Evolutionary conservation across 2,113 vertebrate species (phyloP).

Genomic region (Zosterops lateralis): DNA sequence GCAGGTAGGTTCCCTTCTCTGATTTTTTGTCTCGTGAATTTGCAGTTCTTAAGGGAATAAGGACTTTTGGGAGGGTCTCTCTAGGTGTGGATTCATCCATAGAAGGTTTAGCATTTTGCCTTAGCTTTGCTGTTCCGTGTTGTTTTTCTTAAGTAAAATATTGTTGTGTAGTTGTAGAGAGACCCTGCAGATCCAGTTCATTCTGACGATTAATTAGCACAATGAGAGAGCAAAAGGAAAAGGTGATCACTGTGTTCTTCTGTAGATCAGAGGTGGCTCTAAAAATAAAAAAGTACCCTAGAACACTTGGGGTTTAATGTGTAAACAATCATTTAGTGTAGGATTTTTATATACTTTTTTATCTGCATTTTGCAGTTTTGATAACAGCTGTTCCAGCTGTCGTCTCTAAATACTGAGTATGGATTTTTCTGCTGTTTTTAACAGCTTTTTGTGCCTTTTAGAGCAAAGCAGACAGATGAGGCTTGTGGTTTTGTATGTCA

Average conservation of each 20-base stretch:
- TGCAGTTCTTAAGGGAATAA: not conserved
- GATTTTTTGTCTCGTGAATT: not conserved
- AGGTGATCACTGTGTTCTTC: not conserved
- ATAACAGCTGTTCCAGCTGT: not conserved
- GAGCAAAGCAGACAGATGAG: not conserved
- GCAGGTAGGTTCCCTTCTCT: conserved; percentile 75
- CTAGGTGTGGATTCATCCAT: not conserved
- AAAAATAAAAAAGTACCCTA: not conserved
- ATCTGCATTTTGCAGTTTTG: not conserved
- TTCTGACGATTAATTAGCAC: not conserved
- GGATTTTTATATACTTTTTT: not conserved
- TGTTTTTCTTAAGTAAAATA: not conserved
- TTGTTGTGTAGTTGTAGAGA: not conserved
- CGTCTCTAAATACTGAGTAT: not conserved
- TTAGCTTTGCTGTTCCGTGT: not conserved
- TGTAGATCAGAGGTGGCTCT: not conserved
- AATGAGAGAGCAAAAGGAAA: not conserved
- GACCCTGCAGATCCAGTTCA: not conserved
- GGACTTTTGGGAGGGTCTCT: not conserved
- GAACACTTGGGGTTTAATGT: not conserved
- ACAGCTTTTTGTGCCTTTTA: conserved; percentile 21
- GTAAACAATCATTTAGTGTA: not conserved
- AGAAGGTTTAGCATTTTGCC: not conserved
- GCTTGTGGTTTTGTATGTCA: not conserved
- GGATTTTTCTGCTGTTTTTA: not conserved